phyloP scores from a whole-genome alignment of 2,797 vertebrate species.

The Xenops minutus region DNA sequence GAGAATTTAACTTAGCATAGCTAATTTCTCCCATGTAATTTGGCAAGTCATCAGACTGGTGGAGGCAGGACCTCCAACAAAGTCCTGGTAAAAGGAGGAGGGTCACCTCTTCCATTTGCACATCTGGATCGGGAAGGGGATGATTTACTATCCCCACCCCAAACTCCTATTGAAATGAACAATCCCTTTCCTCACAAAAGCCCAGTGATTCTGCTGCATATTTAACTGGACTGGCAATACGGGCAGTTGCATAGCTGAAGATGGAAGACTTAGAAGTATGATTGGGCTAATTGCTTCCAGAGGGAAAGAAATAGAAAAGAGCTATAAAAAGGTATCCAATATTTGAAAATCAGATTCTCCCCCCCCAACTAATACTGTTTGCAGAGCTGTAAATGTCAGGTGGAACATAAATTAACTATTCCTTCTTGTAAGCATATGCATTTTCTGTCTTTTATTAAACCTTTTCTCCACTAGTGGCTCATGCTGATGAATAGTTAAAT shows the following conservation, averaged over 20 bases:
- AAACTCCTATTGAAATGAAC: neutral
- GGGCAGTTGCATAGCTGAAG: neutral
- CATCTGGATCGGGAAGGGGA: neutral
- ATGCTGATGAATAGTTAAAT: neutral
- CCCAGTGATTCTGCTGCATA: neutral
- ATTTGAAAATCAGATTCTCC: neutral
- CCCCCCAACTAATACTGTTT: neutral
- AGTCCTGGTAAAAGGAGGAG: neutral
- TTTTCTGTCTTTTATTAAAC: neutral
- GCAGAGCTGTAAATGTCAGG: neutral
- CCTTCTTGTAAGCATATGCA: neutral
- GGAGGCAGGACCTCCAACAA: neutral
- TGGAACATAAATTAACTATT: neutral
- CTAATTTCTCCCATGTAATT: neutral
- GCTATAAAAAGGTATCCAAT: neutral
- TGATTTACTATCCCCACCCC: neutral
- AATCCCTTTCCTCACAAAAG: neutral
- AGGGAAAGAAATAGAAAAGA: neutral
- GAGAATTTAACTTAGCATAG: neutral
- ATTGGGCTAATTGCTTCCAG: slow-evolving; percentile 41
- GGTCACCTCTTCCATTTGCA: neutral
- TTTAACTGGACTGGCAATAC: neutral
- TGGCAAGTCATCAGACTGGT: neutral
- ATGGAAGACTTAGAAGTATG: neutral
- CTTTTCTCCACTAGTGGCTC: neutral